Evolutionary conservation across 2,797 vertebrate genomes (phyloP).

Genomic region (Sebastolobus alascanus): DNA sequence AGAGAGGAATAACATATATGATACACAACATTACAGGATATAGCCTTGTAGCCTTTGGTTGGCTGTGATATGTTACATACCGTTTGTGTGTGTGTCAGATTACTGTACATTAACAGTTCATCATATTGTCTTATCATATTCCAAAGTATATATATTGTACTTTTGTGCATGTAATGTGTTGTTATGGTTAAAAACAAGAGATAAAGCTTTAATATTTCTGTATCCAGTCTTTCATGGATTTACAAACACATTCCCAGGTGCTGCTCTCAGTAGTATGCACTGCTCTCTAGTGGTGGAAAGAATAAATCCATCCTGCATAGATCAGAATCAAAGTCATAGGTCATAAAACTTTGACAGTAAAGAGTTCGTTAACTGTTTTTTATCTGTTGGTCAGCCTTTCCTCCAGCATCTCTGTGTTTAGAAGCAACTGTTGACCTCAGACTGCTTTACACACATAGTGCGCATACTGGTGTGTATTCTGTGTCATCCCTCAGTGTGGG

Average conservation of each 20-base stretch:
- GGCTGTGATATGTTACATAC: neutral
- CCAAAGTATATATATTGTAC: neutral
- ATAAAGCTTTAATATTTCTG: neutral
- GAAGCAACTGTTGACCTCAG: neutral
- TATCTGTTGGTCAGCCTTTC: neutral
- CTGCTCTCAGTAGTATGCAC: neutral
- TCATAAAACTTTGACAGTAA: neutral
- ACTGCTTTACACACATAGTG: neutral
- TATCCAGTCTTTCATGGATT: neutral
- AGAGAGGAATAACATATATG: neutral
- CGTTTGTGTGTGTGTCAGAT: too few species aligned
- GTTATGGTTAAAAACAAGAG: neutral
- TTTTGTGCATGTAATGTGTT: rapidly evolving
- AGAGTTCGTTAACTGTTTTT: neutral
- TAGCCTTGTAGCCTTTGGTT: neutral
- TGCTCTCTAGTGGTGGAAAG: conserved; percentile 34
- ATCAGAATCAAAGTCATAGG: neutral
- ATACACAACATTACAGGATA: neutral
- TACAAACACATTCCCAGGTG: neutral
- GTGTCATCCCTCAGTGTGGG: neutral
- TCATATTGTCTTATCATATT: neutral
- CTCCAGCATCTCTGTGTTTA: neutral
- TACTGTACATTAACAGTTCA: neutral
- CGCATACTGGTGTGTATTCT: neutral
- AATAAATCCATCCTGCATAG: neutral